Base-by-base conservation (phyloP, 2,113 vertebrate genomes). In the Sander vitreus region DNA sequence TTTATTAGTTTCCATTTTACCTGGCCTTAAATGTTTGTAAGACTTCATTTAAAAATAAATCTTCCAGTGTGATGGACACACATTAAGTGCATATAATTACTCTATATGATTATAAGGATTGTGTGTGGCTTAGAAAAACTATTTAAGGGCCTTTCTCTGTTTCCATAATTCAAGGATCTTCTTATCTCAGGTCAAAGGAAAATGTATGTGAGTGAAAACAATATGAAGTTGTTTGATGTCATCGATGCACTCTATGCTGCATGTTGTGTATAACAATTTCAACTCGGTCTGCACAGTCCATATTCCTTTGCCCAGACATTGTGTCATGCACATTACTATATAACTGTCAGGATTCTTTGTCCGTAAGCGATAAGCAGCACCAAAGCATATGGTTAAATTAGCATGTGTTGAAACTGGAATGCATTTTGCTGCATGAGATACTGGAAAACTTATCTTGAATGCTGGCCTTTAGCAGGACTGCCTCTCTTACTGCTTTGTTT, bases 131-230 rank as follows among this genome's bases (percentile, higher is more conserved):
- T 27, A 30, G 33, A 80, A 45, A 55, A 47, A 25, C 0, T 48
- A 33, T 50, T 30, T 36, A n/a, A 7, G 19, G 19, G 23, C 3
- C 10, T 30, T 70, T 58, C 4, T 53, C 23, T 72, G 25, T 79
- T 66, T 2, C 53, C 43, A 51, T 21, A 33, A 64, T 59, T 45
- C 33, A 43, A 47, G 7, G 51, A 67, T 84, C 75, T 63, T 47
- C 21, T 63, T 39, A 78, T 82, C 86, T 90, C 86, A 89, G 86
- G 89, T 90, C 25, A 70, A 74, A 79, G 4, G 39, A 62, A 63
- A 80, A 73, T 36, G 57, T 23, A 71, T 36, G 55, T n/a, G 39
- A 53, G n/a, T 13, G 11, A 11, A 73, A 76, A 73, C 30, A 19
- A 53, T 54, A 30, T 59, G n/a, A 54, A 53, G 70, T 59, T 78